Evolutionary conservation across 2,113 vertebrate species (phyloP).

Genomic region (Cricetomys ansorgei): DNA sequence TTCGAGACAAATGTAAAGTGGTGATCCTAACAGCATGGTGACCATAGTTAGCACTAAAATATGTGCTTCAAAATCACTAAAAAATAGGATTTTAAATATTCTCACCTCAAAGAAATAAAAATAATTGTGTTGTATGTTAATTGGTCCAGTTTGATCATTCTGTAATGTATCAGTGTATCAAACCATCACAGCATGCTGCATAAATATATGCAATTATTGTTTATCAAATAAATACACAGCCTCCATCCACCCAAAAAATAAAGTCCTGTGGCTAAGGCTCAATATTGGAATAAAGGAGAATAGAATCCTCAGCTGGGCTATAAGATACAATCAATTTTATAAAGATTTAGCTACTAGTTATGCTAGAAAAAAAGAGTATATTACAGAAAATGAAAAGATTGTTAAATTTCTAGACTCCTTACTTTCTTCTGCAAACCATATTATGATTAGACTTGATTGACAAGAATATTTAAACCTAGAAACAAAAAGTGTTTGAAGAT

Average conservation of each 20-base stretch:
- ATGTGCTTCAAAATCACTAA: background rate
- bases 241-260: background rate
- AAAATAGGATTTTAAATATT: background rate
- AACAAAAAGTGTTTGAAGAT: constrained; percentile 51
- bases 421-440: constrained; percentile 9
- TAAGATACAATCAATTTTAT: constrained; percentile 44
- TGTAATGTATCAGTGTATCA: background rate
- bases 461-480: constrained; percentile 58
- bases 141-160: background rate
- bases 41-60: background rate
- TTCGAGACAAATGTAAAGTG: background rate
- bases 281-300: background rate
- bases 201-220: background rate
- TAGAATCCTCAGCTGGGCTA: background rate
- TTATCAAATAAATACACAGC: background rate
- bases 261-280: background rate
- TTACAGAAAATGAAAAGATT: background rate
- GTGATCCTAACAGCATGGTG: background rate
- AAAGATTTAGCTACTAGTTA: constrained; percentile 29
- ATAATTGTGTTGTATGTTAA: background rate
- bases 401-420: background rate
- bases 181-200: background rate
- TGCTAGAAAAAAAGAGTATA: constrained; percentile 34
- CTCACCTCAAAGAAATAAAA: background rate
- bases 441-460: constrained; percentile 22